Base-by-base conservation (phyloP, 2,888 invertebrate genomes). In the Perithous albicinctus region DNA sequence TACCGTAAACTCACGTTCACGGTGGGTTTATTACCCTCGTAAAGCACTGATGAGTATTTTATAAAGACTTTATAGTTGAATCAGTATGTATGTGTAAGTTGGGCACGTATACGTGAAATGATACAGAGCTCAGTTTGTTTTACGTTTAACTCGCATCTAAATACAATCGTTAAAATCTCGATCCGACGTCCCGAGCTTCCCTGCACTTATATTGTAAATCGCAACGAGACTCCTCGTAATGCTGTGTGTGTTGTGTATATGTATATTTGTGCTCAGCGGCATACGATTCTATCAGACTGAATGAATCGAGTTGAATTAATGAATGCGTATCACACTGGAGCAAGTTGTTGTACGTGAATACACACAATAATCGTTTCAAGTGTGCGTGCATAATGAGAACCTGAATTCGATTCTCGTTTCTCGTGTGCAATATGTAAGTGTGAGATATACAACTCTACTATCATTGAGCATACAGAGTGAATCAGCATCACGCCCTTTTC, bases 11-110 rank as follows among this genome's bases (percentile, higher is more conserved):
- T 74, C 80, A 83, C 82, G 82, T 82, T 38, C 80, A 15, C 43
- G 56, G 41, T 74, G 70, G 81, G 76, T 83, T 88, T 88, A 87
- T 89, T 86, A 74, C 78, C 64, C 82, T 87, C 86, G 85, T 85
- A 82, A 87, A 87, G 54, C 64, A 76, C 79, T 74, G 85, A 74
- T 73, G 80, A 80, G 79, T 56, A 78, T 82, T 86, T 86, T 79
- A 85, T 84, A 78, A 84, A 85, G 84, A 81, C 70, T 83, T 78
- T 78, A 79, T 35, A 20, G 74, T 80, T 75, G 76, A 54, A 73
- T 84, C 63, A 61, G 35, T 66, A 46, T 46, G 41, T 51, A 46
- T 48, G 73, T 15, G 56, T 29, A 12, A 29, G 56, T n/a, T n/a
- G n/a, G n/a, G n/a, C n/a, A n/a, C 75, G 81, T 48, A 51, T 29